Conservation (phyloP, 2,888 invertebrate genomes). For the Punctoribates punctum region DNA sequence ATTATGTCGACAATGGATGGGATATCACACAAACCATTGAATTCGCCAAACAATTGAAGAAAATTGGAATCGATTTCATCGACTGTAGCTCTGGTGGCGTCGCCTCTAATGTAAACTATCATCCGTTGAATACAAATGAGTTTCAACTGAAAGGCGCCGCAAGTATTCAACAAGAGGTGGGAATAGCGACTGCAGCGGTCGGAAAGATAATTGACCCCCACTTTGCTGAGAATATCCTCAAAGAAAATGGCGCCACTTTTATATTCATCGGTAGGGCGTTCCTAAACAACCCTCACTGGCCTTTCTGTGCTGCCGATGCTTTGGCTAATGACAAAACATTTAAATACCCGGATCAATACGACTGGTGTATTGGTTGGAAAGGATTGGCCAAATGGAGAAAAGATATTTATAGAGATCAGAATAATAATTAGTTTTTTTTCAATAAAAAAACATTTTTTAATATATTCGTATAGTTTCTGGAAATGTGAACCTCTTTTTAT, state of each 20-base stretch:
- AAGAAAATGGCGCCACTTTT: conserved; percentile 3
- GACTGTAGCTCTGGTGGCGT: conserved; percentile 28
- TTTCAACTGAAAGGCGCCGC: background rate
- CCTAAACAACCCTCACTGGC: conserved; percentile 35
- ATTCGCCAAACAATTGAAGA: conserved; percentile 25
- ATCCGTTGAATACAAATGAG: background rate
- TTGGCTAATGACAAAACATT: background rate
- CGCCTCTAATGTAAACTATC: background rate
- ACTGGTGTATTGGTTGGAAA: conserved; percentile 28
- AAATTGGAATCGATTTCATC: conserved; percentile 4
- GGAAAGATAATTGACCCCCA: conserved; percentile 12
- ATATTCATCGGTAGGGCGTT: conserved; percentile 25
- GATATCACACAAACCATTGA: conserved; percentile 16
- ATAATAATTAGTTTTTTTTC: too few relatives aligned
- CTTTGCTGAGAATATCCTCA: conserved; percentile 23
- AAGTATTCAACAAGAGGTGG: conserved; percentile 2
- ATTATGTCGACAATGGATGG: conserved; percentile 27
- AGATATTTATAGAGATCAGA: background rate
- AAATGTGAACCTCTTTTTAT: too few relatives aligned
- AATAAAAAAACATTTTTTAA: too few relatives aligned
- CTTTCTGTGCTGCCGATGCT: conserved; percentile 1
- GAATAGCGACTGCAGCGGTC: conserved; percentile 24
- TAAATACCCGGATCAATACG: conserved; percentile 32
- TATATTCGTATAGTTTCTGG: too few relatives aligned
- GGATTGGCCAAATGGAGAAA: conserved; percentile 17